Evolutionary conservation across 2,888 invertebrate species (phyloP), one percentile per base, ranked within the genome.

Genomic region (Agrilus biguttatus): DNA sequence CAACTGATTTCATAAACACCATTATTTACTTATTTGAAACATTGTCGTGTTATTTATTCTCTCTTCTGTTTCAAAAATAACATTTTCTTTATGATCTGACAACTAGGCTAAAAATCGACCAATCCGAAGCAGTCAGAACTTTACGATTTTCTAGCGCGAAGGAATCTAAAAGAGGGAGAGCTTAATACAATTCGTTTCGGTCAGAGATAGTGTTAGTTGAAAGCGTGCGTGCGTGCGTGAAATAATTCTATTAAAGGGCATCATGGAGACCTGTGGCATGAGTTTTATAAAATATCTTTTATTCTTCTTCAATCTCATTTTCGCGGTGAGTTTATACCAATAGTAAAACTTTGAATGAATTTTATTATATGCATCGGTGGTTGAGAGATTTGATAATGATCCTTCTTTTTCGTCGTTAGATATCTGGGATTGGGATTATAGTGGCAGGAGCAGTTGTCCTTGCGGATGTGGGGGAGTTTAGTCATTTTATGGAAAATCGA

Each of bases 401-500:
- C 7, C 7, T 12, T 14, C 19, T 28, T 13, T 43, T 37, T 39
- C 17, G 48, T 51, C 40, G 28, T 28, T 45, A 66, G 65, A 56
- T 65, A 38, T 66, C 66, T 17, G 83, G 85, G 41, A 72, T 84
- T 32, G 71, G 80, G 12, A 73, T 86, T 43, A 79, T 86, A 47
- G 75, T 80, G 46, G 80, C 83, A 47, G 86, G 85, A 34, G 78
- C 80, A 0, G 70, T 81, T 14, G 81, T 84, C 46, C 74, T 83
- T 52, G 69, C 78, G 5, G 78, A 83, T 61, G 79, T 83, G 57
- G 74, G 77, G 36, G 79, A 85, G 57, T 85, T 83, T 53, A 74
- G 77, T 28, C 78, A 82, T 61, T 86, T 91, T 65, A 71, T 89
- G 55, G 82, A 85, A 51, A 78, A 78, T 48, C 73, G 81, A 55